Conservation (phyloP, 1,140 invertebrate genomes). For the Colletes gigas region DNA sequence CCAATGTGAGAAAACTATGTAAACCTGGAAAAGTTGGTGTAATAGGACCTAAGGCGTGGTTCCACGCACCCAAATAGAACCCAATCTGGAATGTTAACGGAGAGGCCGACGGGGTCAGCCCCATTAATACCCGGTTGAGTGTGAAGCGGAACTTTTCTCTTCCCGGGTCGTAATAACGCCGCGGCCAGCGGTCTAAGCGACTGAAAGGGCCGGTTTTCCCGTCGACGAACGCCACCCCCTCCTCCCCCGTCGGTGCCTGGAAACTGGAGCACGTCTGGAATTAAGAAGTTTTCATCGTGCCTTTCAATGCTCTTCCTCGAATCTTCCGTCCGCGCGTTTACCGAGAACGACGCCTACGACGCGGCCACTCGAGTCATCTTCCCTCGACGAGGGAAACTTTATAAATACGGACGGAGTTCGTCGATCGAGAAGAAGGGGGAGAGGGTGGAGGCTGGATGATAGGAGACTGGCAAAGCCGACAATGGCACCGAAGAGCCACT, state of each 20-base stretch:
- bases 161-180: constrained; percentile 38
- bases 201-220: constrained; percentile 23
- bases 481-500: constrained; percentile 11
- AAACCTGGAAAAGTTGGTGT: too few species aligned
- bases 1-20: too few species aligned
- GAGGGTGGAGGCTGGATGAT: constrained; percentile 14
- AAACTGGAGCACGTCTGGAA: constrained; percentile 60
- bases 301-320: constrained; percentile 42
- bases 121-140: constrained; percentile 42
- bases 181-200: constrained; percentile 22
- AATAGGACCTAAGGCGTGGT: too few species aligned
- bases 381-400: constrained; percentile 58
- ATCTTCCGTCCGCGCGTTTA: background rate
- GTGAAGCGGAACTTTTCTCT: constrained; percentile 46
- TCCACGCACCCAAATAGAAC: too few species aligned
- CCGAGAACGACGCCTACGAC: background rate
- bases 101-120: background rate
- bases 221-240: background rate
- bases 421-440: constrained; percentile 13
- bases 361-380: constrained; percentile 12
- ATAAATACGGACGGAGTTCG: constrained; percentile 66
- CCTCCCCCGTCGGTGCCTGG: background rate
- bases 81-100: background rate
- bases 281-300: constrained; percentile 62
- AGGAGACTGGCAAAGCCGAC: background rate